A percentile compares a stretch with the other conserved stretches of the same genome.
Conservation (phyloP, 2,797 vertebrate genomes). For the Cheirogaleus major region DNA sequence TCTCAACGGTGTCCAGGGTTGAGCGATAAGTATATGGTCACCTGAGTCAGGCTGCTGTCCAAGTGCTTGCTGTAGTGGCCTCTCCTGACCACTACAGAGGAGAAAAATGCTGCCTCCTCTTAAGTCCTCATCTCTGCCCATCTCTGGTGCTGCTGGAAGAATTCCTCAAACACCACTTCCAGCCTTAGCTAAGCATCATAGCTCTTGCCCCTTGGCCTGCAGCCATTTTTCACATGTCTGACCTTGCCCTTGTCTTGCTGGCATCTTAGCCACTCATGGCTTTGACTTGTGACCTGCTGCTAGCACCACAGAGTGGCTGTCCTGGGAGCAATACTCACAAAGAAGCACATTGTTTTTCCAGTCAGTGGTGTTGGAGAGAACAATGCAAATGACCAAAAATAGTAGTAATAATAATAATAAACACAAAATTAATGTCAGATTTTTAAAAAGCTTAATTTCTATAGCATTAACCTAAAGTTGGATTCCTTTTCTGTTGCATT, state of each 20-base stretch:
- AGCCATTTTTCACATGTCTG: slow-evolving; percentile 29
- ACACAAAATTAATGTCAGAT: background rate
- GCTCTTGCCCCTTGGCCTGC: background rate
- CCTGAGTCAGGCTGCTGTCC: background rate
- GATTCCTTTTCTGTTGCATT: background rate
- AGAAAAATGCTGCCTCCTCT: background rate
- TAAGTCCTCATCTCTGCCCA: background rate
- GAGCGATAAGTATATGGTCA: background rate
- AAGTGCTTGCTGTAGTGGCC: background rate
- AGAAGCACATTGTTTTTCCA: background rate
- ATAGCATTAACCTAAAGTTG: background rate
- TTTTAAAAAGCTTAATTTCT: background rate
- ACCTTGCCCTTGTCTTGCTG: slow-evolving; percentile 15
- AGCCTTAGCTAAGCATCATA: background rate
- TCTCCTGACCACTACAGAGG: background rate
- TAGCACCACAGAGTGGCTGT: background rate
- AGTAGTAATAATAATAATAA: background rate
- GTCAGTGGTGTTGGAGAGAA: background rate
- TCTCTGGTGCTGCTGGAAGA: background rate
- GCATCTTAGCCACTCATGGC: background rate
- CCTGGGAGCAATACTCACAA: background rate
- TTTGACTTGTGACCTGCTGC: background rate
- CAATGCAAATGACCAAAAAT: background rate
- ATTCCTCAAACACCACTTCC: background rate
- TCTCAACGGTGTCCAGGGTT: background rate